Conservation (phyloP, 2,113 vertebrate species). For the Apodemus speciosus region DNA sequence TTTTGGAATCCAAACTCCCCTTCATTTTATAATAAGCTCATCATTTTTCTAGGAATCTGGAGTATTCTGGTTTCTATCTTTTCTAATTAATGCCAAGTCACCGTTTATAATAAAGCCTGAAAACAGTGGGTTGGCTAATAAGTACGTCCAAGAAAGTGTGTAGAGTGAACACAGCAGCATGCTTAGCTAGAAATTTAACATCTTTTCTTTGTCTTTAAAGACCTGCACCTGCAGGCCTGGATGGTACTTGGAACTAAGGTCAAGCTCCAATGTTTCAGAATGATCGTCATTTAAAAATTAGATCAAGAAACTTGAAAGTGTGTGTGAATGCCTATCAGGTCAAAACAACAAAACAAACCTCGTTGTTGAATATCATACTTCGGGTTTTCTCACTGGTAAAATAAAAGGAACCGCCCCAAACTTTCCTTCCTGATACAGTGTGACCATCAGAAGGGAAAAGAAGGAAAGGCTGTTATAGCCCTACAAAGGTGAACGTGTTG, state of each 20-base stretch:
- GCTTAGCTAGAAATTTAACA: background rate
- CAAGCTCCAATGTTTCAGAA: background rate
- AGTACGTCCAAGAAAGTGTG: background rate
- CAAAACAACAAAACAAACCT: conserved; percentile 31
- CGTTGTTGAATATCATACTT: background rate
- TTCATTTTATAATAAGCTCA: conserved; percentile 31
- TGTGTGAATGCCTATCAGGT: background rate
- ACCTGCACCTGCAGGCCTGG: background rate
- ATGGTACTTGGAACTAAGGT: background rate
- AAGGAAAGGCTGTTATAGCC: background rate
- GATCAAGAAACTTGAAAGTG: conserved; percentile 1
- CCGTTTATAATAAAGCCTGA: background rate
- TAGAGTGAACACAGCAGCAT: background rate
- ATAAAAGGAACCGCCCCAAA: background rate
- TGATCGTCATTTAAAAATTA: background rate
- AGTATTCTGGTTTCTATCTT: conserved; percentile 1
- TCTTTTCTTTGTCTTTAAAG: background rate
- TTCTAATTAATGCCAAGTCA: conserved; percentile 41
- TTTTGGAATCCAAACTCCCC: background rate
- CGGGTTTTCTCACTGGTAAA: background rate
- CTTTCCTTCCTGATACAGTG: background rate
- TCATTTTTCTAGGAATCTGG: background rate
- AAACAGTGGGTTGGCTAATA: background rate
- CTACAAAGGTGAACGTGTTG: background rate
- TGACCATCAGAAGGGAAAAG: background rate